A percentile compares a stretch with the other conserved stretches of the same genome.
These are phyloP conservation scores for Eudemis profundana DNA, from an alignment of 2,888 invertebrate species.

Conservation along the genomic window DNA sequence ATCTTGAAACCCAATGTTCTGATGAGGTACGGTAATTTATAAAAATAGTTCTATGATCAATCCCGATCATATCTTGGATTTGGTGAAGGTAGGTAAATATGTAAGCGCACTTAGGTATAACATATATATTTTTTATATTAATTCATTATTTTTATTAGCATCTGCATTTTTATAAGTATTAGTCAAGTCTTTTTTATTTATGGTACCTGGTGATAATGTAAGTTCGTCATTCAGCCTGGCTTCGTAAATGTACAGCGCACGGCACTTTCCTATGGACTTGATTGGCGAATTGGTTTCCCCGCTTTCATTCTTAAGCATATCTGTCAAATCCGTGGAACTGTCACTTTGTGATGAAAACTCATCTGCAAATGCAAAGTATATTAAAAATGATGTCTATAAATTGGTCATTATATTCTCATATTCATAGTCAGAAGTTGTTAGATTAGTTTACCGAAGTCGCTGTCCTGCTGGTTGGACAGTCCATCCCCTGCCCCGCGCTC, in stretches of 20 bases:
- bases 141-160: too few relatives aligned
- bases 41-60: too few relatives aligned
- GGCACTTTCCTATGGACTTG: conserved; percentile 88
- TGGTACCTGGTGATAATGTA: conserved; percentile 87
- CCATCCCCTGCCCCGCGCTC: conserved; percentile 93
- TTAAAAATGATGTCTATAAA: too few relatives aligned
- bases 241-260: conserved; percentile 94
- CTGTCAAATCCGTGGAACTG: conserved; percentile 81
- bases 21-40: too few relatives aligned
- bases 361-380: conserved; percentile 79
- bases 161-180: too few relatives aligned
- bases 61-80: too few relatives aligned
- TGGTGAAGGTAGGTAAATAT: too few relatives aligned
- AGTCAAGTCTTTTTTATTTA: too few relatives aligned
- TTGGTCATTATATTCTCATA: too few relatives aligned
- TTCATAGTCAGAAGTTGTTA: too few relatives aligned
- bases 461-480: conserved; percentile 94
- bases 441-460: conserved; percentile 91
- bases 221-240: conserved; percentile 95
- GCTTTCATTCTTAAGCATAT: conserved; percentile 82
- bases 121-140: too few relatives aligned
- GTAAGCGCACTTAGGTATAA: not conserved
- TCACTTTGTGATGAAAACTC: conserved; percentile 93
- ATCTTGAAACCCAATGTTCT: too few relatives aligned
- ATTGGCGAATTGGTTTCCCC: conserved; percentile 56